A percentile compares a stretch with the other conserved stretches of the same genome.
These are phyloP conservation scores for Aromia moschata DNA, from an alignment of 2,888 invertebrate species.

Conservation along the genomic window DNA sequence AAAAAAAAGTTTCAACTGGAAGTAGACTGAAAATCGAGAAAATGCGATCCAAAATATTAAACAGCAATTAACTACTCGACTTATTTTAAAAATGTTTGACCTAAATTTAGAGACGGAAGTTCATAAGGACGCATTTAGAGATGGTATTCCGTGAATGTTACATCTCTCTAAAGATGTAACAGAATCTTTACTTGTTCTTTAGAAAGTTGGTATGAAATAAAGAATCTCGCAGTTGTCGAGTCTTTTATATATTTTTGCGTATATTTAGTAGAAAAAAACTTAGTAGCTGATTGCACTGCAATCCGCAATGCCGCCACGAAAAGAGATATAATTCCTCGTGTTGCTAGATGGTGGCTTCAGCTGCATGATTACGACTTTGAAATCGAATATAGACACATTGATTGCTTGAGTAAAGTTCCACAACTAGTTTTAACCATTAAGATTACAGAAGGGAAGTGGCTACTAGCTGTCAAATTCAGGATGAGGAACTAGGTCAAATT, in stretches of 20 bases:
- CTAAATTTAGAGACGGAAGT: background rate
- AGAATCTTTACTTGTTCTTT: background rate
- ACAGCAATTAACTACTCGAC: background rate
- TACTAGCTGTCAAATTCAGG: too few species aligned
- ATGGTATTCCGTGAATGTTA: background rate
- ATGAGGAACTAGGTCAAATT: background rate
- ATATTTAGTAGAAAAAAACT: too few species aligned
- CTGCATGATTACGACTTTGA: too few species aligned
- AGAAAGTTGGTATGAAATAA: background rate
- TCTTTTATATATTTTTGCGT: too few species aligned
- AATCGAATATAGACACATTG: too few species aligned
- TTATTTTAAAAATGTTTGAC: background rate
- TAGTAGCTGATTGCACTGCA: too few species aligned
- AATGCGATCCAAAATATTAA: background rate
- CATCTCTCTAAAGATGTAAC: background rate
- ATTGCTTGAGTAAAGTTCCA: background rate
- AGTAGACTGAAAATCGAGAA: background rate
- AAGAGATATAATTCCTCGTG: too few species aligned
- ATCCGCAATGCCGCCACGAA: too few species aligned
- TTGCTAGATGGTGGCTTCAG: too few species aligned
- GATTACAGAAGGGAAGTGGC: background rate
- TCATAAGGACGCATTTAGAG: background rate
- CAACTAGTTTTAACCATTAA: slow-evolving; percentile 1
- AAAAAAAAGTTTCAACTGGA: background rate
- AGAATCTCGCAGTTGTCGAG: too few species aligned